phyloP scores from a whole-genome alignment of 1,140 invertebrate genomes.

The Nomia melanderi region DNA sequence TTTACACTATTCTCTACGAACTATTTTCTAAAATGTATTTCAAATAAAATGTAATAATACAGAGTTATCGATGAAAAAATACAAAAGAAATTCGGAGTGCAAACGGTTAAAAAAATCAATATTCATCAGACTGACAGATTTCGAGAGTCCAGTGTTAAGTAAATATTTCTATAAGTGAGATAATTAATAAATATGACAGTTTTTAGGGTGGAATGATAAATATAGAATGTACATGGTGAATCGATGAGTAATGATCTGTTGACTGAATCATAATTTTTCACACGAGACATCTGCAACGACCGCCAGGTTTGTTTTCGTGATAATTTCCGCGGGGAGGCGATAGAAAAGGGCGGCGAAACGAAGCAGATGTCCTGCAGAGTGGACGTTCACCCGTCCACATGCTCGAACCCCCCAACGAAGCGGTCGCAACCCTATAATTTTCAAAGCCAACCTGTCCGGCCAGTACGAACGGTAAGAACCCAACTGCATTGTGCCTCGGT shows the following conservation, averaged over 20 bases:
- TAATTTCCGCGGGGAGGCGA: constrained; percentile 1
- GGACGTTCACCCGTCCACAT: background rate
- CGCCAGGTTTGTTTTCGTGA: background rate
- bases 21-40: no score
- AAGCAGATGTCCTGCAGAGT: constrained; percentile 42
- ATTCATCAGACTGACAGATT: no score
- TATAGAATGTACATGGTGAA: no score
- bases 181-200: no score
- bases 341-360: constrained; percentile 25
- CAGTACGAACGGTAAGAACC: background rate
- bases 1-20: no score
- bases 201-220: no score
- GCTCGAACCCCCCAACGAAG: background rate
- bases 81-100: no score
- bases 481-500: background rate
- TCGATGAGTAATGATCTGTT: background rate
- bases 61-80: no score
- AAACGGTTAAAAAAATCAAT: no score
- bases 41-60: no score
- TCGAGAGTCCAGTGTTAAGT: no score
- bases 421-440: constrained; percentile 2
- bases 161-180: no score
- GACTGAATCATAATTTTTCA: background rate
- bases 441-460: background rate
- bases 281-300: background rate